A percentile compares a stretch with the other conserved stretches of the same genome.
Evolutionary conservation across 2,888 invertebrate species (phyloP).

Genomic region (Entomobrya multifasciata): DNA sequence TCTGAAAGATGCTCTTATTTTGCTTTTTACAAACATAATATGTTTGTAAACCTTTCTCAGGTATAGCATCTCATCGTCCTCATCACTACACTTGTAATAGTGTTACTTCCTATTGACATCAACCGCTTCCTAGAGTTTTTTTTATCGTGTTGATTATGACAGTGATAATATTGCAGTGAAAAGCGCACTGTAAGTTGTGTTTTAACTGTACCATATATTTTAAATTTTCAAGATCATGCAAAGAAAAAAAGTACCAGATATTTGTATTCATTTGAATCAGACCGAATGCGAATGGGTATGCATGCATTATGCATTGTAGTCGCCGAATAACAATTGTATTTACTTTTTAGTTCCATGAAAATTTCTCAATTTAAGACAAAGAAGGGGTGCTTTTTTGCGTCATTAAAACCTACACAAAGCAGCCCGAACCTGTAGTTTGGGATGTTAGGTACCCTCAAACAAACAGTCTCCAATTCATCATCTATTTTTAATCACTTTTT

Average conservation of each 20-base stretch:
- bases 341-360: too few relatives aligned
- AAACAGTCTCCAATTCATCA: neutral
- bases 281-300: too few relatives aligned
- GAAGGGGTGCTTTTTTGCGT: neutral
- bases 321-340: too few relatives aligned
- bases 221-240: too few relatives aligned
- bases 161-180: neutral
- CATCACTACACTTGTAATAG: neutral
- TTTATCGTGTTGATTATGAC: neutral
- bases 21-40: slow-evolving; percentile 41
- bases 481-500: slow-evolving; percentile 44
- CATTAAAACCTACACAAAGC: slow-evolving; percentile 1
- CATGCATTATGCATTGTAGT: too few relatives aligned
- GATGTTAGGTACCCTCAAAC: too few relatives aligned
- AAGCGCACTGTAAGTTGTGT: too few relatives aligned
- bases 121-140: neutral
- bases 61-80: neutral
- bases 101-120: neutral
- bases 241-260: too few relatives aligned
- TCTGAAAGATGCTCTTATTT: slow-evolving; percentile 60
- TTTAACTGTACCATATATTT: too few relatives aligned
- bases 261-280: too few relatives aligned
- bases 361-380: too few relatives aligned
- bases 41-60: neutral
- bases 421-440: neutral